Base-by-base conservation (phyloP, 2,797 vertebrate species). In the Typhlichthys subterraneus region DNA sequence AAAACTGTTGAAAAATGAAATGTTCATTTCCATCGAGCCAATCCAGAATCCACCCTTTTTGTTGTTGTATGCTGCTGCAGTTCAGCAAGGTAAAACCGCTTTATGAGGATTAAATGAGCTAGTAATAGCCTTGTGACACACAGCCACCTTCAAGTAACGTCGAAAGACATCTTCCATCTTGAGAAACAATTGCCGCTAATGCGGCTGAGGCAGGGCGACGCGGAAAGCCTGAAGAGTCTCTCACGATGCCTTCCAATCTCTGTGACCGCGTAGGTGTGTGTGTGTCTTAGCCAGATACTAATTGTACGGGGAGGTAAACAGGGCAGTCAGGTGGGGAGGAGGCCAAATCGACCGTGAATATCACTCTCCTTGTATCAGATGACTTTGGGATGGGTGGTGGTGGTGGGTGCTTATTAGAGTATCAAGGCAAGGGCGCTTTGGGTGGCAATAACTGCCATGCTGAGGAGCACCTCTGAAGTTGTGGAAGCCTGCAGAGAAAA, bases 221-320 rank as follows among this genome's bases (percentile, higher is more conserved):
- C 31, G 11, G 8, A 9, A 2, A 45, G 2, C 23, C 64, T 13
- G 33, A 61, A 4, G 57, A 64, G 57, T 63, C 67, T 66, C 53
- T 54, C 53, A 31, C 53, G 1, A 13, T 31, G 58, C 70, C 77
- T 75, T 77, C 79, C 62, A 68, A 78, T 65, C 66, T 55, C 72
- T 59, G 33, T 38, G 33, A 38, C 33, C 33, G 33, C 7, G 7
- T 29, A 29, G 4, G 15, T 79, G 81, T 82, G 79, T 85, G 77
- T 86, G 78, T 88, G 83, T 91, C 3, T 91, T 79, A 81, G 73
- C 55, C 84, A 87, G 85, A 86, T 86, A 84, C 85, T 93, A 92
- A 93, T 93, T 93, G 90, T 80, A 82, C 75, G 59, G 86, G 89
- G 91, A 93, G 87, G 91, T 92, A 91, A 93, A 92, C 90, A 90